phyloP scores from a whole-genome alignment of 92 coral and sea anemone species.

The Ricordea florida region DNA sequence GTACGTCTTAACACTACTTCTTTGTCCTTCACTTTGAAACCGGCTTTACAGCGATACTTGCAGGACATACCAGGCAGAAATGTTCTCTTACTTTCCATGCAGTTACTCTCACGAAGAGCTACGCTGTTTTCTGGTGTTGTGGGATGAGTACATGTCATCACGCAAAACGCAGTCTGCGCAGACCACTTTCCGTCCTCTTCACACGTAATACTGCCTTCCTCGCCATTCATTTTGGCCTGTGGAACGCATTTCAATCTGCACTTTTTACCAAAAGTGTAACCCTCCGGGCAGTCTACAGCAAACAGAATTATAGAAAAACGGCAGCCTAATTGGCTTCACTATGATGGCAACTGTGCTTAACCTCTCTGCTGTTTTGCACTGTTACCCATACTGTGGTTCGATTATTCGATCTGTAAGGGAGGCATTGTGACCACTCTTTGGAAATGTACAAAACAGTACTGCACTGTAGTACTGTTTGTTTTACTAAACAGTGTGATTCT shows the following conservation, averaged over 20 bases:
- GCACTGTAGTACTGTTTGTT: no score
- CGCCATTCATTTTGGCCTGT: conserved; percentile 66
- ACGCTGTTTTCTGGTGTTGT: conserved; percentile 59
- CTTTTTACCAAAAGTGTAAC: conserved; percentile 75
- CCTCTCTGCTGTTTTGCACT: no score
- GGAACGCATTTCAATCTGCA: conserved; percentile 71
- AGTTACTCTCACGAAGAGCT: conserved; percentile 36
- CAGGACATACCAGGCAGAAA: conserved; percentile 81
- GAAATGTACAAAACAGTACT: no score
- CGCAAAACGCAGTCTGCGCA: conserved; percentile 75
- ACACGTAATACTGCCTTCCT: conserved; percentile 73
- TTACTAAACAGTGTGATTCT: no score
- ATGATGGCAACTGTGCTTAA: not conserved
- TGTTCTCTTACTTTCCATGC: conserved; percentile 43
- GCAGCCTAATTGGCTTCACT: not conserved
- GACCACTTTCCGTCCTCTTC: conserved; percentile 98
- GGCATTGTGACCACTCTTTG: no score
- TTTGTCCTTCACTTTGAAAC: conserved; percentile 59
- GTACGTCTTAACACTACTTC: conserved; percentile 25
- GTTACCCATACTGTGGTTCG: no score
- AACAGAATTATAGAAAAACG: no score
- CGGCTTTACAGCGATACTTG: conserved; percentile 75
- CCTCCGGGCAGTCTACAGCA: conserved; percentile 78
- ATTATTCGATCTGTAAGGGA: no score
- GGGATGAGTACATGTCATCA: conserved; percentile 77